These are phyloP conservation scores for Axinella damicornis DNA, from an alignment of 37 sponge, comb jelly and placozoan species.

Conservation along the genomic window DNA sequence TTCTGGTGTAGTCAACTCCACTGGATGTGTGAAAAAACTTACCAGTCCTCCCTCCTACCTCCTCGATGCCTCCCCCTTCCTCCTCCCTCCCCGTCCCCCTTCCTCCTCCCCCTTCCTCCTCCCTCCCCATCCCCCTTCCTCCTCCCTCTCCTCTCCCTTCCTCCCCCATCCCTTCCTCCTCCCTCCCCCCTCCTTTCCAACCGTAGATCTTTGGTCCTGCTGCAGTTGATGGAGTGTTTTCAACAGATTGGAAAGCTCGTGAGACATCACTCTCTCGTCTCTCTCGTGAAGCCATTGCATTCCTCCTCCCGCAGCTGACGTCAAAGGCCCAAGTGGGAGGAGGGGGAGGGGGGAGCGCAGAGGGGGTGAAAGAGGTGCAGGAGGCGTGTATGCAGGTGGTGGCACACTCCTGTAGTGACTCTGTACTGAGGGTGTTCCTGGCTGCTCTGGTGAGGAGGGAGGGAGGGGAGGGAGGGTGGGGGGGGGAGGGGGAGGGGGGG, in stretches of 20 bases:
- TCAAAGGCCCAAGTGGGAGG: background rate
- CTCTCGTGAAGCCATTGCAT: conserved; percentile 31
- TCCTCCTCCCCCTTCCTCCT: too few relatives aligned
- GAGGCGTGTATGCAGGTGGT: conserved; percentile 43
- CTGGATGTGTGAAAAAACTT: too few relatives aligned
- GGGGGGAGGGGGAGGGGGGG: too few relatives aligned
- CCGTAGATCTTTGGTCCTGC: background rate
- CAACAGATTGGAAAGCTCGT: conserved; percentile 52
- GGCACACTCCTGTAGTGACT: conserved; percentile 47
- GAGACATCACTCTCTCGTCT: conserved; percentile 33
- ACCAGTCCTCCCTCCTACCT: too few relatives aligned
- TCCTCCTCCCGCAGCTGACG: conserved; percentile 30
- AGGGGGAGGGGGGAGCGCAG: background rate
- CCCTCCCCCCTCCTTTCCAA: background rate
- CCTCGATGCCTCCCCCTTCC: too few relatives aligned
- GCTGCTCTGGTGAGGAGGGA: conserved; percentile 65
- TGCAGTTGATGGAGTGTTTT: conserved; percentile 16
- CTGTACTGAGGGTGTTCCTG: conserved; percentile 72
- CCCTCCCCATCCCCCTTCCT: background rate
- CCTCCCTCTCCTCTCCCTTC: background rate
- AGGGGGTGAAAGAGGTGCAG: background rate
- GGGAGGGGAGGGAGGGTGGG: background rate
- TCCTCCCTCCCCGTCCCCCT: too few relatives aligned
- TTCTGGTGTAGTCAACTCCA: too few relatives aligned
- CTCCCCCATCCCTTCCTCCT: too few relatives aligned